These are phyloP conservation scores for Streptopelia turtur DNA, from an alignment of 2,797 vertebrate species.

Conservation along the genomic window DNA sequence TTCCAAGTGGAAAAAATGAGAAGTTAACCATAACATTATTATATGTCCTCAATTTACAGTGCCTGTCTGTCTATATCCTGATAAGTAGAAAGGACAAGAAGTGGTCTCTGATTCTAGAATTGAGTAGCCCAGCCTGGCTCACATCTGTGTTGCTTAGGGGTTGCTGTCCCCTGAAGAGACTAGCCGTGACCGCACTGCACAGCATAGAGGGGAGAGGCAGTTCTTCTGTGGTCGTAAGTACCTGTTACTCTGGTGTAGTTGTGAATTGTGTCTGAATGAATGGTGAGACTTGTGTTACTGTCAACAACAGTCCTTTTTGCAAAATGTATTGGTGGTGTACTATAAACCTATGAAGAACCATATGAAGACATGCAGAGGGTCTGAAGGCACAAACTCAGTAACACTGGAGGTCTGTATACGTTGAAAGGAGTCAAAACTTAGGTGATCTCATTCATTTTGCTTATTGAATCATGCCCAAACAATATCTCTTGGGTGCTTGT, in stretches of 20 bases:
- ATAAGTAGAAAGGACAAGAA: background rate
- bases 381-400: rapidly evolving
- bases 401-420: background rate
- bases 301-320: background rate
- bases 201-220: background rate
- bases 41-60: background rate
- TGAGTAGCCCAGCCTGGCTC: background rate
- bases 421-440: background rate
- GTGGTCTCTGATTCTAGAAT: background rate
- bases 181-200: background rate
- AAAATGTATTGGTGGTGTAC: background rate
- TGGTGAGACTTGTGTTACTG: background rate
- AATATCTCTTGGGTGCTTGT: background rate
- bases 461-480: background rate
- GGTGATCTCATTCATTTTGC: background rate
- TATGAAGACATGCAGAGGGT: background rate
- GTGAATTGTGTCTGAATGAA: background rate
- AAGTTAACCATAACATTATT: background rate
- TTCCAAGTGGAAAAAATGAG: background rate
- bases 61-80: background rate
- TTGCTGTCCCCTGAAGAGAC: background rate
- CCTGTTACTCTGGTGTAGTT: background rate
- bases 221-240: background rate
- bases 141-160: background rate
- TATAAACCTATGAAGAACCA: background rate